Evolutionary conservation across 2,113 vertebrate genomes (phyloP).

Genomic region (Micronycteris hirsuta): DNA sequence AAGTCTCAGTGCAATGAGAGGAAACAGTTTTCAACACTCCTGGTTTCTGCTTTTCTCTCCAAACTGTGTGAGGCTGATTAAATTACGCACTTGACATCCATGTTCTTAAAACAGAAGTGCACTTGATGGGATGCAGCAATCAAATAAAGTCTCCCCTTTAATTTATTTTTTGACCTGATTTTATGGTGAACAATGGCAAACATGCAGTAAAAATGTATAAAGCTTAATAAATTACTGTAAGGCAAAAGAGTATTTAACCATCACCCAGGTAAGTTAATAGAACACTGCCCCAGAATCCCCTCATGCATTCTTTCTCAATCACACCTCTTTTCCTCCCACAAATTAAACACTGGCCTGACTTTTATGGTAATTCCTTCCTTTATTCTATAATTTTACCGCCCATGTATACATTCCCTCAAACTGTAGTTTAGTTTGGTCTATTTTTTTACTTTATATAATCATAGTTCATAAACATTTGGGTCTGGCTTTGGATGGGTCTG

Average conservation of each 20-base stretch:
- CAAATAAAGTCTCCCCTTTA: not conserved
- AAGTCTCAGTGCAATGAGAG: not conserved
- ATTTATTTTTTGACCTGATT: constrained; percentile 1
- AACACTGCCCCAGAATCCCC: not conserved
- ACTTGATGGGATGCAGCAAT: not conserved
- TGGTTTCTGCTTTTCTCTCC: constrained; percentile 1
- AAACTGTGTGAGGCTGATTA: constrained; percentile 12
- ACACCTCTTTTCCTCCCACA: not conserved
- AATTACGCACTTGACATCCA: not conserved
- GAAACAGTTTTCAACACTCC: not conserved
- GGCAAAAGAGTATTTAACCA: not conserved
- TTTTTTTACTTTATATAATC: not conserved
- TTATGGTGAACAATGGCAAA: constrained; percentile 19
- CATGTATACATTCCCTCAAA: not conserved
- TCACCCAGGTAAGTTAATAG: not conserved
- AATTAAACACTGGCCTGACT: not conserved
- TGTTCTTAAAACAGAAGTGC: constrained; percentile 38
- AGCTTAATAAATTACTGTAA: constrained; percentile 14
- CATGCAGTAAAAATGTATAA: not conserved
- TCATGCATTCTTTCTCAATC: not conserved
- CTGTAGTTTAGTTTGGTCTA: not conserved
- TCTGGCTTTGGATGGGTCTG: not conserved
- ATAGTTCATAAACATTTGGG: not conserved
- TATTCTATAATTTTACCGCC: not conserved
- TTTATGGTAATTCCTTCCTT: not conserved